Percentiles rank a stretch among this genome's conserved stretches.
These are phyloP conservation scores for Drosophila neotestacea DNA, from an alignment of 2,888 invertebrate genomes.

Conservation along the genomic window DNA sequence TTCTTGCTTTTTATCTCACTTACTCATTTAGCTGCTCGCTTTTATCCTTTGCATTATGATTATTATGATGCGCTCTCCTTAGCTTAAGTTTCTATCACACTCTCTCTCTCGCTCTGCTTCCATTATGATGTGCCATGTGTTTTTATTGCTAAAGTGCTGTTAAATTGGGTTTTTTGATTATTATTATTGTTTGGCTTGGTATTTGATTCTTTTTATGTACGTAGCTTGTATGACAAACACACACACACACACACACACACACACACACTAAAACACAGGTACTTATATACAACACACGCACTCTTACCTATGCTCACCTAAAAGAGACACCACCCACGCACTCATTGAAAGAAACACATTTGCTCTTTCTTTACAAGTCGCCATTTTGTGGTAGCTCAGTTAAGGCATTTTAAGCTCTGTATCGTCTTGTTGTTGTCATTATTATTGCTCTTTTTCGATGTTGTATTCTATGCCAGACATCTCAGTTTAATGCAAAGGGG, in stretches of 20 bases:
- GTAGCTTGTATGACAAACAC: slow-evolving; percentile 39
- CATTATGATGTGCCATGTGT: slow-evolving; percentile 18
- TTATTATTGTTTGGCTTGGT: slow-evolving; percentile 32
- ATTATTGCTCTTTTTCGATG: not conserved
- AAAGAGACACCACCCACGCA: slow-evolving; percentile 24
- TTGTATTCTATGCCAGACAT: not conserved
- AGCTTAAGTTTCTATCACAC: slow-evolving; percentile 12
- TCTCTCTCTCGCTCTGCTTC: slow-evolving; percentile 1
- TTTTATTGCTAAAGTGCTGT: slow-evolving; percentile 21
- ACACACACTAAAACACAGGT: slow-evolving; percentile 2
- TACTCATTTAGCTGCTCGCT: slow-evolving; percentile 32
- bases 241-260: slow-evolving; percentile 15
- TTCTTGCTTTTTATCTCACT: slow-evolving; percentile 21
- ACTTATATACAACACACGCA: not conserved
- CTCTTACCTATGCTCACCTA: slow-evolving; percentile 13
- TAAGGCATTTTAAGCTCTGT: slow-evolving; percentile 1
- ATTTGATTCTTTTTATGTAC: slow-evolving; percentile 11
- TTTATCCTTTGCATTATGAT: slow-evolving; percentile 8
- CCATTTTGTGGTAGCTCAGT: slow-evolving; percentile 8
- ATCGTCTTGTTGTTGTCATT: slow-evolving; percentile 7
- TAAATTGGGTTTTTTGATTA: slow-evolving; percentile 16
- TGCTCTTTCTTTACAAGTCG: not conserved
- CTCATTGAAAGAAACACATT: slow-evolving; percentile 7
- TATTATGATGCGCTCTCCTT: not conserved
- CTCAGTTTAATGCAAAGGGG: not conserved